Evolutionary conservation across 2,888 invertebrate species (phyloP).

Genomic region (Diabrotica balteata): DNA sequence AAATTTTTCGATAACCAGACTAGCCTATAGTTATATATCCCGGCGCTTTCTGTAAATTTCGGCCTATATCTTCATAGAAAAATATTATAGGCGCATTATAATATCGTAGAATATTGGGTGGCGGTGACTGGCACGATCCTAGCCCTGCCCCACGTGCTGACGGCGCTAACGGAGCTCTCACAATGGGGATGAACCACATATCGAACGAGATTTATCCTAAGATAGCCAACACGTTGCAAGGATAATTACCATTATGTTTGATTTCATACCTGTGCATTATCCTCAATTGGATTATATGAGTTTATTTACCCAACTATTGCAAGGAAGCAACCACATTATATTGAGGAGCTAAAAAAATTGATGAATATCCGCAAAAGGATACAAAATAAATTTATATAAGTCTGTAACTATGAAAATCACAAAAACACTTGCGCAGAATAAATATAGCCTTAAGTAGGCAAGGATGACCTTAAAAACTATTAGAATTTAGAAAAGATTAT

Average conservation of each 20-base stretch:
- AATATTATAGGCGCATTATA: slow-evolving; percentile 34
- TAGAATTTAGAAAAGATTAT: too few relatives aligned
- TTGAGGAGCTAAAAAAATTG: too few relatives aligned
- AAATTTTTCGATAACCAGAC: background rate
- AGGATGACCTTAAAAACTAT: too few relatives aligned
- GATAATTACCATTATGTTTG: background rate
- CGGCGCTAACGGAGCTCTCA: slow-evolving; percentile 17
- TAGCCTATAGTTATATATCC: too few relatives aligned
- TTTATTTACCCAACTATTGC: too few relatives aligned
- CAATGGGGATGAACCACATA: slow-evolving; percentile 51
- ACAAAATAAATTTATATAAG: too few relatives aligned
- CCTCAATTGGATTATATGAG: background rate
- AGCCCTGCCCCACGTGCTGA: slow-evolving; percentile 30
- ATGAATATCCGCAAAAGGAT: too few relatives aligned
- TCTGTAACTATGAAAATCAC: too few relatives aligned
- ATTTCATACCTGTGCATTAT: slow-evolving; percentile 6
- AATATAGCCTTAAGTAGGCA: too few relatives aligned
- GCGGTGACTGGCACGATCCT: slow-evolving; percentile 48
- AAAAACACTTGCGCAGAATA: too few relatives aligned
- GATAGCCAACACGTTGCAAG: slow-evolving; percentile 40
- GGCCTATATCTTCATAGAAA: slow-evolving; percentile 18
- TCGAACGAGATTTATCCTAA: slow-evolving; percentile 52
- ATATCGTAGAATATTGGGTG: slow-evolving; percentile 33
- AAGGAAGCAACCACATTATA: too few relatives aligned
- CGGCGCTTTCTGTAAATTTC: background rate